Percentiles rank a stretch among this genome's conserved stretches.
Evolutionary conservation across 1,140 invertebrate genomes (phyloP).

Genomic region (Harpegnathos saltator): DNA sequence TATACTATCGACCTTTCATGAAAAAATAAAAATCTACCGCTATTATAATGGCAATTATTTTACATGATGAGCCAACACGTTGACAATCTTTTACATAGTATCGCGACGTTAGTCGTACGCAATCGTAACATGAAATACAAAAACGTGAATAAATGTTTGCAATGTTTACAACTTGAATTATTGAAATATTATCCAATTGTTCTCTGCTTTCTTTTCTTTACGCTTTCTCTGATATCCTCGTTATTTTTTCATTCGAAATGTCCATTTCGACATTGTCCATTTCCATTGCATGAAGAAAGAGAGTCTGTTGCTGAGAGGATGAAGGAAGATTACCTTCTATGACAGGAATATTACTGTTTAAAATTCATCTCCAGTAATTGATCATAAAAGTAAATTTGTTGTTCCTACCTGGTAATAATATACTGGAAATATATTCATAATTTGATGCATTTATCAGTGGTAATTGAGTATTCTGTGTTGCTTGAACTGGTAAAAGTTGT

Average conservation of each 20-base stretch:
- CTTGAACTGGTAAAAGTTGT: slow-evolving; percentile 23
- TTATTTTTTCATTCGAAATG: neutral
- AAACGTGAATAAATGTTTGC: slow-evolving; percentile 3
- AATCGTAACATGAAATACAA: slow-evolving; percentile 5
- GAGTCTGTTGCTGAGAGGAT: neutral
- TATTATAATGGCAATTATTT: no score
- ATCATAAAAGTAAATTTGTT: neutral
- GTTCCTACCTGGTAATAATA: neutral
- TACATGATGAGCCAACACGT: no score
- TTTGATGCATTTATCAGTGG: slow-evolving; percentile 32
- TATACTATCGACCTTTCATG: no score
- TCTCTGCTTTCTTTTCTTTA: no score
- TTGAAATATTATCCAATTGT: slow-evolving; percentile 34
- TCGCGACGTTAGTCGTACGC: neutral
- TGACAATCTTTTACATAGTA: no score
- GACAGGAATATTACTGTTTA: neutral
- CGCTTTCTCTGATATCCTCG: neutral
- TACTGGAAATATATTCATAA: slow-evolving; percentile 35
- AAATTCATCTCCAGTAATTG: neutral
- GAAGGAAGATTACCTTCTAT: neutral
- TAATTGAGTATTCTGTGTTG: slow-evolving; percentile 27
- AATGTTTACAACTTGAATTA: slow-evolving; percentile 16
- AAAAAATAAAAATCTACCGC: no score
- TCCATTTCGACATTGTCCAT: neutral
- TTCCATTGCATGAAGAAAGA: neutral